These are phyloP conservation scores for Sceliomorpha sp. DNA, from an alignment of 2,888 invertebrate genomes.

Conservation along the genomic window DNA sequence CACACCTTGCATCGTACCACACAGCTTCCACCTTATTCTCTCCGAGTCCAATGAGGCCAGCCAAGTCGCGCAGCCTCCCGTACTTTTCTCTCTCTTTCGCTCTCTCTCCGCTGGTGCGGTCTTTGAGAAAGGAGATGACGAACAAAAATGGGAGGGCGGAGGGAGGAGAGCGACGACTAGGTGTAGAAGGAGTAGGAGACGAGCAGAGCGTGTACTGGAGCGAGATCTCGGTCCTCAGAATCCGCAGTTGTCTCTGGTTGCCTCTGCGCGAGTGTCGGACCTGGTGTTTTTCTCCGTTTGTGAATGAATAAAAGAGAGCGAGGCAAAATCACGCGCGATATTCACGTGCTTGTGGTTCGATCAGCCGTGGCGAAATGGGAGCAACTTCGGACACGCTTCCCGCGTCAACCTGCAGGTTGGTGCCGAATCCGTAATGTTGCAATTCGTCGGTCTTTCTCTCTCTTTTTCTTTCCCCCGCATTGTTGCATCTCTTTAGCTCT, in stretches of 20 bases:
- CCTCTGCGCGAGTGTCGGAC: constrained; percentile 7
- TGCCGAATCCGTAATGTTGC: background rate
- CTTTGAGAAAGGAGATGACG: background rate
- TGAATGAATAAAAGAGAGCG: no score
- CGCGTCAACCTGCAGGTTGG: constrained; percentile 21
- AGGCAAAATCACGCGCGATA: no score
- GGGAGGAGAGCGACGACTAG: constrained; percentile 4
- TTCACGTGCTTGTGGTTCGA: no score
- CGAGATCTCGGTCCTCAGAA: constrained; percentile 20
- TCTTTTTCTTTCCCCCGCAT: no score
- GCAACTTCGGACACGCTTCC: constrained; percentile 4
- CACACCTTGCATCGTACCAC: constrained; percentile 10
- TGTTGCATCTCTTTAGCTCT: no score
- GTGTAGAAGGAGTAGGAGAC: constrained; percentile 18
- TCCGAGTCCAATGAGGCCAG: constrained; percentile 2
- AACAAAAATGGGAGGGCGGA: constrained; percentile 1
- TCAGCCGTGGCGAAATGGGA: constrained; percentile 12
- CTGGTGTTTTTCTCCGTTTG: no score
- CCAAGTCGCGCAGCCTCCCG: background rate
- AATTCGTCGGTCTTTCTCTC: no score
- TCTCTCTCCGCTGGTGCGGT: background rate
- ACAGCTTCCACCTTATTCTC: constrained; percentile 5
- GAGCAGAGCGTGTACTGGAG: constrained; percentile 3
- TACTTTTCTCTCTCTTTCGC: constrained; percentile 1
- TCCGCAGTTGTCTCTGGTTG: constrained; percentile 22